Conservation (phyloP, 2,888 invertebrate species). For the Smittia aterrima region DNA sequence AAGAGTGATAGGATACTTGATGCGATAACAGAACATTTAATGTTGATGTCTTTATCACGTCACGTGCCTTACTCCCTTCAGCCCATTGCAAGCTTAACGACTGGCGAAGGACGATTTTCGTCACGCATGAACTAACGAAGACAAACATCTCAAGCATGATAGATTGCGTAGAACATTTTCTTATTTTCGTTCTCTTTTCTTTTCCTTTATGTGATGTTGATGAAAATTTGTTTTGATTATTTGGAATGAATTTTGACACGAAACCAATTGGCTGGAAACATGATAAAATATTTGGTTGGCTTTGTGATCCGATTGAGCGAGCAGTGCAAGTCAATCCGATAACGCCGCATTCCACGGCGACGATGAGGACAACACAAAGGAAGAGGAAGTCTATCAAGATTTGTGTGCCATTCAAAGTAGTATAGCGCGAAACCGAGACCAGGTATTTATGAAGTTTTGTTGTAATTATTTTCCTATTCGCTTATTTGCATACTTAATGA, state of each 20-base stretch:
- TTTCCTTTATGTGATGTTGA: conserved; percentile 43
- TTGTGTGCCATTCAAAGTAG: conserved; percentile 72
- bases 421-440: conserved; percentile 52
- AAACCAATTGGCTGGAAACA: background rate
- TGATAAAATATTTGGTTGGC: conserved; percentile 51
- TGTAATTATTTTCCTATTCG: conserved; percentile 34
- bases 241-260: background rate
- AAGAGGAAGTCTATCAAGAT: conserved; percentile 94
- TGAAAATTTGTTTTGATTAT: background rate
- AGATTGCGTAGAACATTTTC: background rate
- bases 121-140: background rate
- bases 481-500: conserved; percentile 40
- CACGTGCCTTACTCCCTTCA: too few species aligned
- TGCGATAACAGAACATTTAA: too few species aligned
- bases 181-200: conserved; percentile 32
- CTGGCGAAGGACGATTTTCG: background rate
- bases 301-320: conserved; percentile 61
- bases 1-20: too few species aligned
- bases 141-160: background rate
- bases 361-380: conserved; percentile 58
- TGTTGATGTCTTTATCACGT: too few species aligned
- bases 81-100: too few species aligned
- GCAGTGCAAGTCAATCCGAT: conserved; percentile 65
- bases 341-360: conserved; percentile 54
- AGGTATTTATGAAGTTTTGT: conserved; percentile 49